Percentiles rank a stretch among this genome's conserved stretches.
Evolutionary conservation across 2,888 invertebrate genomes (phyloP).

Genomic region (Hirudinaria manillensis): DNA sequence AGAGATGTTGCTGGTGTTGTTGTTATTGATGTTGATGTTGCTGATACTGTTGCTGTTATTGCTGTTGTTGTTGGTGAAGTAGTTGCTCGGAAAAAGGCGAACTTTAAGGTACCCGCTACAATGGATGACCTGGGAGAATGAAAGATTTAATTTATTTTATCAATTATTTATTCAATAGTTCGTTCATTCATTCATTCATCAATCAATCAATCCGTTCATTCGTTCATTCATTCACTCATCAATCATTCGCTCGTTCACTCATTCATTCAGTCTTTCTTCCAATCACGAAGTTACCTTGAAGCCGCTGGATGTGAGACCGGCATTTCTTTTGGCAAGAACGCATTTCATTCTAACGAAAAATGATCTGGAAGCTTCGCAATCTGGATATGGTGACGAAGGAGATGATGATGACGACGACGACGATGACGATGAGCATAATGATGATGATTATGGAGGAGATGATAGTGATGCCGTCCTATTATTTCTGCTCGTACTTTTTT

Average conservation of each 20-base stretch:
- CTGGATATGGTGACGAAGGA: neutral
- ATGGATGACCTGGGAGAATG: slow-evolving; percentile 31
- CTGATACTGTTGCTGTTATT: neutral
- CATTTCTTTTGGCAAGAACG: slow-evolving; percentile 34
- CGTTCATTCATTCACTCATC: too few relatives aligned
- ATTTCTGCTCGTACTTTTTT: too few relatives aligned
- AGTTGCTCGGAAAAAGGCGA: neutral
- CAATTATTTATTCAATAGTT: neutral
- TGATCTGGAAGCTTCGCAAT: slow-evolving; percentile 16
- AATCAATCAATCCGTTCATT: too few relatives aligned
- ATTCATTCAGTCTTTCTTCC: neutral
- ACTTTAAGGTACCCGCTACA: slow-evolving; percentile 34
- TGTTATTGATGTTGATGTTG: neutral
- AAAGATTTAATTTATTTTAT: neutral
- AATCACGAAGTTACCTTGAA: slow-evolving; percentile 33
- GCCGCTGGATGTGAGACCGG: slow-evolving; percentile 32
- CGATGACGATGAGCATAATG: too few relatives aligned
- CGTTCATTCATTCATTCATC: too few relatives aligned
- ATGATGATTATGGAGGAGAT: too few relatives aligned
- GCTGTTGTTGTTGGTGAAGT: neutral
- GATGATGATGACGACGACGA: too few relatives aligned
- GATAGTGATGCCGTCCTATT: neutral
- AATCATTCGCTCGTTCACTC: too few relatives aligned
- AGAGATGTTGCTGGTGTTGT: neutral
- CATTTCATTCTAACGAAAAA: slow-evolving; percentile 30